phyloP scores from a whole-genome alignment of 2,113 vertebrate species.

The Cygnus atratus region DNA sequence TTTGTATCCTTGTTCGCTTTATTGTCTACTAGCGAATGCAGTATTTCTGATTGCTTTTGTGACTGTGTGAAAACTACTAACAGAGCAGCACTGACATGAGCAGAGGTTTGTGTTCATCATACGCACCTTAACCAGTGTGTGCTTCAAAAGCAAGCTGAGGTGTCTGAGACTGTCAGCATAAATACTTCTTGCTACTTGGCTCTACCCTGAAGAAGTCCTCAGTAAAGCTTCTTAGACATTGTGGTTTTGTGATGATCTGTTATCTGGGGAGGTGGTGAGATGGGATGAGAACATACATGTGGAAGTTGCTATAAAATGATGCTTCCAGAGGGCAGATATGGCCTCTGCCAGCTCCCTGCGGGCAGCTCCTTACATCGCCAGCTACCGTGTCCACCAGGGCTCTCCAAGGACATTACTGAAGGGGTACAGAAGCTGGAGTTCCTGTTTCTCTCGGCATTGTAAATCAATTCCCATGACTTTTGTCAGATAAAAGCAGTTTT shows the following conservation, averaged over 20 bases:
- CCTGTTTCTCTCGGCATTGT: background rate
- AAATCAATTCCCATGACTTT: background rate
- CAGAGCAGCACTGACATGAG: background rate
- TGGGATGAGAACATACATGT: background rate
- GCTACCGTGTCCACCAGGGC: background rate
- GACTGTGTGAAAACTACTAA: background rate
- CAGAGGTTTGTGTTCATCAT: constrained; percentile 9
- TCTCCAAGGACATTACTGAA: background rate
- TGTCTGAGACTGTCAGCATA: background rate
- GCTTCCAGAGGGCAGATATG: background rate
- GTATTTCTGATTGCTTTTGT: background rate
- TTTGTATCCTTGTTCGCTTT: background rate
- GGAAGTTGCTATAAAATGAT: background rate
- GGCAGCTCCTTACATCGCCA: background rate
- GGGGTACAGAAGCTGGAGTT: background rate
- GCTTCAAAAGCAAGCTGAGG: background rate
- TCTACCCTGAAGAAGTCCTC: background rate
- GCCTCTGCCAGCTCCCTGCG: background rate
- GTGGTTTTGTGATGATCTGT: background rate
- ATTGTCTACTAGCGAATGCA: background rate
- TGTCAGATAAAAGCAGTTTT: background rate
- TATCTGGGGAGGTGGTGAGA: rapidly evolving
- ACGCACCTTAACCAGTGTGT: background rate
- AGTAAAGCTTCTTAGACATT: background rate
- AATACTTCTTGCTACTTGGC: background rate